Conservation (phyloP, 2,113 vertebrate genomes). For the Silurus meridionalis region DNA sequence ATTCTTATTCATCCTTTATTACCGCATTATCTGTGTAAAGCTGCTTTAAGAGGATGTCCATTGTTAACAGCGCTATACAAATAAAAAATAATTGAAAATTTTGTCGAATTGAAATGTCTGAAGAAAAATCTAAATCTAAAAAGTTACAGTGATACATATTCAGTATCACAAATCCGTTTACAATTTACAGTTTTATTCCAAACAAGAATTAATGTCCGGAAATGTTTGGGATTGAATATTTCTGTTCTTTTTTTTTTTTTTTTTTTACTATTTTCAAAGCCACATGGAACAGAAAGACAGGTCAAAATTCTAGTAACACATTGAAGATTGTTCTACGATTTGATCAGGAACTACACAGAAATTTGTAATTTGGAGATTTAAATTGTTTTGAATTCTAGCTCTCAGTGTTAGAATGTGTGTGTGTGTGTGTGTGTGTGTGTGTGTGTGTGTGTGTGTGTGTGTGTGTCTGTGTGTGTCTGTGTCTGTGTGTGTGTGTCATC, state of each 20-base stretch:
- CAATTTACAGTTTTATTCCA: not conserved
- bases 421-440: not conserved
- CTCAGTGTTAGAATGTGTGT: not conserved
- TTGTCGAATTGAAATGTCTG: not conserved
- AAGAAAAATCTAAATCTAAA: not conserved
- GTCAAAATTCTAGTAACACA: not conserved
- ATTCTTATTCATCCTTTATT: too few relatives aligned
- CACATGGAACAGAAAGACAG: not conserved
- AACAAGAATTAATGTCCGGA: not conserved
- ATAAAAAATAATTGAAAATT: too few relatives aligned
- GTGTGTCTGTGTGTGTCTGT: constrained; percentile 9
- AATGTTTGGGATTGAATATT: not conserved
- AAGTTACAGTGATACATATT: not conserved
- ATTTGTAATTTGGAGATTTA: constrained; percentile 5
- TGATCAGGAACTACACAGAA: not conserved
- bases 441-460: constrained; percentile 19
- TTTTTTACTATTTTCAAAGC: too few relatives aligned
- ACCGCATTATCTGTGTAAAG: too few relatives aligned
- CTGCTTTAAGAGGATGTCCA: too few relatives aligned
- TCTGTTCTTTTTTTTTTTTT: too few relatives aligned
- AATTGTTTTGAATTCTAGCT: not conserved
- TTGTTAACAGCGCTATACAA: too few relatives aligned
- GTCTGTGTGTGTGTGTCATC: constrained; percentile 8
- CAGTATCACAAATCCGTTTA: not conserved
- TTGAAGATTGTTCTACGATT: not conserved